Percentiles rank a stretch among this genome's conserved stretches.
phyloP scores from a whole-genome alignment of 1,140 invertebrate species.

The Papilio machaon region DNA sequence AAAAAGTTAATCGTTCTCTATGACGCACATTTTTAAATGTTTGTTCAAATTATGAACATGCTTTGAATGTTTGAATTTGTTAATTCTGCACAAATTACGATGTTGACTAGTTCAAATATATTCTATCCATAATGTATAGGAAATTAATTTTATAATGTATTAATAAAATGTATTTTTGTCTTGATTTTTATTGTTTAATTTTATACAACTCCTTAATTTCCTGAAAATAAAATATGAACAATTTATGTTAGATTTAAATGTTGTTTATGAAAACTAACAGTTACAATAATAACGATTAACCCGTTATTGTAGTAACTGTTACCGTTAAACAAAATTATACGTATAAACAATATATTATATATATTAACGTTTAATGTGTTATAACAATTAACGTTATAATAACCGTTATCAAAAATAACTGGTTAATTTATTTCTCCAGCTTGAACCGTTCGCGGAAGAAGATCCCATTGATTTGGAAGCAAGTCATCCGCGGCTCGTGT shows the following conservation, averaged over 20 bases:
- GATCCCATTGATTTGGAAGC: slow-evolving; percentile 55
- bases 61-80: not conserved
- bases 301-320: too few species aligned
- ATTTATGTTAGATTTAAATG: too few species aligned
- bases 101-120: not conserved
- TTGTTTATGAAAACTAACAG: not conserved
- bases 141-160: not conserved
- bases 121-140: not conserved
- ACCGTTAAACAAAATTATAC: too few species aligned
- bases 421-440: slow-evolving; percentile 52
- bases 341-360: too few species aligned
- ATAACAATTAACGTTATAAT: too few species aligned
- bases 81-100: not conserved
- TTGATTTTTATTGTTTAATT: slow-evolving; percentile 10
- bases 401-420: not conserved
- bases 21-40: slow-evolving; percentile 11
- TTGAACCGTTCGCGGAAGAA: slow-evolving; percentile 71
- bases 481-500: slow-evolving; percentile 56
- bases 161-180: slow-evolving; percentile 14
- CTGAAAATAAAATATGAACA: not conserved
- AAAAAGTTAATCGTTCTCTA: not conserved
- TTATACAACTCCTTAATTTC: not conserved
- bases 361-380: too few species aligned
- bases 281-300: not conserved
- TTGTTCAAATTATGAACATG: not conserved